Conservation (phyloP, 2,888 invertebrate species). For the Congeria kusceri region DNA sequence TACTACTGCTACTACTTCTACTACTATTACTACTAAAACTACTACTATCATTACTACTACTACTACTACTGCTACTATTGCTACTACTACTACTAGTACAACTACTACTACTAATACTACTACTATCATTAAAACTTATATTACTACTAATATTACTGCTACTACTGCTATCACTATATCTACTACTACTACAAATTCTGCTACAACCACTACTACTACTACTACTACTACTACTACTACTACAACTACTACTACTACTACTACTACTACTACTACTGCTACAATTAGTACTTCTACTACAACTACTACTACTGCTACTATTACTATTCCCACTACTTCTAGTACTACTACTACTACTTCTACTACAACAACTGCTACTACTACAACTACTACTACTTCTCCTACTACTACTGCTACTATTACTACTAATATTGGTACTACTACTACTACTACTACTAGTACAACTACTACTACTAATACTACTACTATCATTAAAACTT, state of each 20-base stretch:
- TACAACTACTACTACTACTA: no score
- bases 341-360: no score
- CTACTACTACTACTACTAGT: background rate
- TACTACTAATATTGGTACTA: conserved; percentile 6
- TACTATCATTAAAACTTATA: no score
- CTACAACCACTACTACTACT: no score
- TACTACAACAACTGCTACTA: no score
- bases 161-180: background rate
- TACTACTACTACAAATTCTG: no score
- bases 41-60: background rate
- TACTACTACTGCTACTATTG: background rate
- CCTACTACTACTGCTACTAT: conserved; percentile 5
- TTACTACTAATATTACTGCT: no score
- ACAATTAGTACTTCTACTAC: background rate
- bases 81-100: no score
- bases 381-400: no score
- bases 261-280: background rate
- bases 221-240: no score
- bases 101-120: no score
- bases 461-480: background rate
- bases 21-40: background rate
- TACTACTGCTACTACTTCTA: background rate
- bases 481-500: background rate
- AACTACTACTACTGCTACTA: background rate
- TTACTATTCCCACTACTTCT: no score